Percentiles rank a stretch among this genome's conserved stretches.
These are phyloP conservation scores for Actenoides hombroni DNA, from an alignment of 2,113 vertebrate genomes.

Conservation along the genomic window DNA sequence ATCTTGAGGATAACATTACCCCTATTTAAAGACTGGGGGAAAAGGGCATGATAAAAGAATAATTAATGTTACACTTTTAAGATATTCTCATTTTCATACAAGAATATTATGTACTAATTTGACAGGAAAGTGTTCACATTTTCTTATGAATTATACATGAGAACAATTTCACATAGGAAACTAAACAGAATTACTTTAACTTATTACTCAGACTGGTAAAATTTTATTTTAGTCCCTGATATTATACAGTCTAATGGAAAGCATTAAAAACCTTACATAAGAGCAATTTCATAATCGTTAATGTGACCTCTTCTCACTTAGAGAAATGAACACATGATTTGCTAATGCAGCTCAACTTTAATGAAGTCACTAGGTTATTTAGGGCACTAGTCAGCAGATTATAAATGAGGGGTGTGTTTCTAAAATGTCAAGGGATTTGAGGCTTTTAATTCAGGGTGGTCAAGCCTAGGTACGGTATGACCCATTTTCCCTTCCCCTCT, in stretches of 20 bases:
- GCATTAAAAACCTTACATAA: slow-evolving; percentile 54
- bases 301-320: slow-evolving; percentile 16
- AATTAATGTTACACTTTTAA: slow-evolving; percentile 39
- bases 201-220: slow-evolving; percentile 38
- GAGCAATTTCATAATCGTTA: slow-evolving; percentile 44
- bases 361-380: not conserved
- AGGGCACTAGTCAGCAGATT: not conserved
- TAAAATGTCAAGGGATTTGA: not conserved
- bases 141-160: slow-evolving; percentile 48
- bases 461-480: not conserved
- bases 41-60: slow-evolving; percentile 23
- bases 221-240: slow-evolving; percentile 60
- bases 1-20: slow-evolving; percentile 27
- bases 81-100: slow-evolving; percentile 28
- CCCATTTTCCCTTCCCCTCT: not conserved
- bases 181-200: slow-evolving; percentile 48
- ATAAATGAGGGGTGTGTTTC: not conserved
- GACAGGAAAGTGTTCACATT: not conserved
- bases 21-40: not conserved
- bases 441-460: not conserved
- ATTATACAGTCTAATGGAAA: slow-evolving; percentile 41
- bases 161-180: slow-evolving; percentile 45
- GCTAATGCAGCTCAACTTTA: not conserved
- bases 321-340: not conserved
- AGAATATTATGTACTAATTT: slow-evolving; percentile 23